These are phyloP conservation scores for Agapostemon virescens DNA, from an alignment of 2,888 invertebrate genomes.

Conservation along the genomic window DNA sequence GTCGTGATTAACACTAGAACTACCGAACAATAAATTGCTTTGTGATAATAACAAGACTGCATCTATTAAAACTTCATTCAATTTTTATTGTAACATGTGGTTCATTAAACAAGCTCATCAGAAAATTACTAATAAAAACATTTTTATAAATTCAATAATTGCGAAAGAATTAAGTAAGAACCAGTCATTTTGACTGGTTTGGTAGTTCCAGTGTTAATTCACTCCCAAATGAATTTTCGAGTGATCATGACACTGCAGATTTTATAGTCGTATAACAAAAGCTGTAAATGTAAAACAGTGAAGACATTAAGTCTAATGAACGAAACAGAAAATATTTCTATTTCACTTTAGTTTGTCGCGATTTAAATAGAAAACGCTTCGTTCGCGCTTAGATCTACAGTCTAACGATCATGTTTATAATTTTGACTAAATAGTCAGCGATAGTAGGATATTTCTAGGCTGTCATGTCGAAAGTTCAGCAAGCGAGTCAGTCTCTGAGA, in stretches of 20 bases:
- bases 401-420: not conserved
- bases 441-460: not conserved
- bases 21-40: no score
- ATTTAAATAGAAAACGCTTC: not conserved
- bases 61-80: no score
- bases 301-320: no score
- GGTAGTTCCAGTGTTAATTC: no score
- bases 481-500: not conserved
- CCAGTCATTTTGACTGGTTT: no score
- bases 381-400: not conserved
- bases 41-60: no score
- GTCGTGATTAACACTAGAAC: no score
- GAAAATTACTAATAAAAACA: no score
- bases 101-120: no score
- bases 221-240: not conserved
- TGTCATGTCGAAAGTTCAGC: not conserved
- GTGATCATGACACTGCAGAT: not conserved
- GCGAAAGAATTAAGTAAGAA: no score
- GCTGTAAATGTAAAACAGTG: not conserved
- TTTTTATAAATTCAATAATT: no score
- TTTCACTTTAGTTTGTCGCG: not conserved
- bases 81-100: no score
- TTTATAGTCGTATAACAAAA: not conserved
- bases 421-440: not conserved
- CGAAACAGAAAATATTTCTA: not conserved